Percentiles rank a stretch among this genome's conserved stretches.
Conservation (phyloP, 1,140 invertebrate species). For the Pogonomyrmex barbatus region DNA sequence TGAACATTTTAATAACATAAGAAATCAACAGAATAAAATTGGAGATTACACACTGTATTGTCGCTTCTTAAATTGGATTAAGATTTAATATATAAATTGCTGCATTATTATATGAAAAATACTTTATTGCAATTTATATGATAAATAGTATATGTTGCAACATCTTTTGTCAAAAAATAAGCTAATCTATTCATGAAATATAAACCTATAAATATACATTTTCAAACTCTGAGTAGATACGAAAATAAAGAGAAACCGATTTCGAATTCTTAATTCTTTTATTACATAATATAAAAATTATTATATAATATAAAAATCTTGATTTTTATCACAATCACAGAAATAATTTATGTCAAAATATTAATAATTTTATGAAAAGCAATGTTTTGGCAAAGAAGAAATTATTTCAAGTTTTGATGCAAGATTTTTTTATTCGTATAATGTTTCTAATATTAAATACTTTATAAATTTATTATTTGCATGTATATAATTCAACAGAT, state of each 20-base stretch:
- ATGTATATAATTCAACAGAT: background rate
- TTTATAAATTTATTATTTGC: background rate
- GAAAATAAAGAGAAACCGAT: no score
- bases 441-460: background rate
- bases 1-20: conserved; percentile 5
- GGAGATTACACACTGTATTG: background rate
- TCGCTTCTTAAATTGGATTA: background rate
- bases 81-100: background rate
- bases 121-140: background rate
- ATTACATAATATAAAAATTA: background rate
- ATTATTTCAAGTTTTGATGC: background rate
- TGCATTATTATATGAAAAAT: background rate
- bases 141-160: background rate
- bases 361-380: no score
- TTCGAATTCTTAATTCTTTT: background rate
- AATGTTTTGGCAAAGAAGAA: conserved; percentile 1
- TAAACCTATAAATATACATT: background rate
- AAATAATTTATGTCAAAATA: background rate
- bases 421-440: background rate
- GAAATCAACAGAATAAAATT: background rate
- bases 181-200: background rate
- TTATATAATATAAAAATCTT: background rate
- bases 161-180: background rate
- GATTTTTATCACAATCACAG: background rate
- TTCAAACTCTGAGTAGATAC: background rate